Conservation (phyloP, 2,113 vertebrate species). For the Daphoenositta chrysoptera region DNA sequence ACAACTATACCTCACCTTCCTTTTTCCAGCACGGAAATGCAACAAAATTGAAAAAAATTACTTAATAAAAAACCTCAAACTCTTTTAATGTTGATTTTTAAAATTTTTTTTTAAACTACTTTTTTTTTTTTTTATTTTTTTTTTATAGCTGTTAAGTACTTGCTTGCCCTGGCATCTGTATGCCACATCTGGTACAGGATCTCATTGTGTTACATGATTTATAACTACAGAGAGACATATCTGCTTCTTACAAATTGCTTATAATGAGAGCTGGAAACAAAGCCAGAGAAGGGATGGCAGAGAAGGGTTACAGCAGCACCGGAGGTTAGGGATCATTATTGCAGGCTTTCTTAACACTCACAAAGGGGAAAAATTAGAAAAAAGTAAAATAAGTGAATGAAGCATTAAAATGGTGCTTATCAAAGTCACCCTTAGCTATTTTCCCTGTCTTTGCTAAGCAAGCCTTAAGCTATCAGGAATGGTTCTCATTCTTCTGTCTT, state of each 20-base stretch:
- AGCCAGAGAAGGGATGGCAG: rapidly evolving
- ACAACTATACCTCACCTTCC: neutral
- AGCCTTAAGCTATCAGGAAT: neutral
- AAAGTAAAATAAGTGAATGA: neutral
- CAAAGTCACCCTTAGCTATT: neutral
- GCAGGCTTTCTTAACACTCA: neutral
- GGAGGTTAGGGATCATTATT: neutral
- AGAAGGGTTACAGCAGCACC: neutral
- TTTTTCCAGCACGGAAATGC: neutral
- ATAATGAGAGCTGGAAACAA: neutral
- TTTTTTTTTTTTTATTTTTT: too few relatives aligned
- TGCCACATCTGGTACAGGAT: neutral
- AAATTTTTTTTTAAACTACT: neutral
- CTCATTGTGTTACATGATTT: neutral
- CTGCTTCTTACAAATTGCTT: neutral
- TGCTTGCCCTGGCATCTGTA: neutral
- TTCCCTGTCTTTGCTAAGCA: neutral
- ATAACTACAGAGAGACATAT: neutral
- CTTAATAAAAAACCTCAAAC: neutral
- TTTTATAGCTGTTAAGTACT: neutral
- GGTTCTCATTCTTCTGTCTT: neutral
- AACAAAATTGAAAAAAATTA: neutral
- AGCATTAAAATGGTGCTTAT: neutral
- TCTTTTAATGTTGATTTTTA: neutral
- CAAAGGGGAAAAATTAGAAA: neutral